Evolutionary conservation across 1,140 invertebrate genomes (phyloP).

Genomic region (Saccostrea glomerata): DNA sequence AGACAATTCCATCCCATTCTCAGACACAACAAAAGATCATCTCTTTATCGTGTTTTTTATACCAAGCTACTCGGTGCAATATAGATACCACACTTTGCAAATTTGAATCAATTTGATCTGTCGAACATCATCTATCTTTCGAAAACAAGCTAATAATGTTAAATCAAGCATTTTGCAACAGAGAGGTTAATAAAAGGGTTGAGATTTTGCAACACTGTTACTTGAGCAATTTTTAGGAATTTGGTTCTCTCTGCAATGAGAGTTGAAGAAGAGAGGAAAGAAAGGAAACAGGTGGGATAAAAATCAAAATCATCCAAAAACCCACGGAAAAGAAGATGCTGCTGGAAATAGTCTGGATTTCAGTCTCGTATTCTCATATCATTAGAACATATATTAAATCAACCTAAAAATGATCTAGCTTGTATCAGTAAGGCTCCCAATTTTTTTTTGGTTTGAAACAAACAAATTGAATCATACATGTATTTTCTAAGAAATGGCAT

Average conservation of each 20-base stretch:
- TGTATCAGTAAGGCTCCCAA: not conserved
- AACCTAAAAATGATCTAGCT: not conserved
- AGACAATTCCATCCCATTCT: not conserved
- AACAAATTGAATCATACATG: not conserved
- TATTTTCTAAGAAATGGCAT: not conserved
- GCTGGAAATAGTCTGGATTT: not conserved
- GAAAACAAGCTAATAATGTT: not conserved
- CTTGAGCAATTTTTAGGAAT: not conserved
- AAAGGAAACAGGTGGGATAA: no score
- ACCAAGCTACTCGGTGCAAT: not conserved
- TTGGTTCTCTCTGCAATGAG: not conserved
- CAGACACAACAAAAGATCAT: conserved; percentile 3
- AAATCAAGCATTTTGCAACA: not conserved
- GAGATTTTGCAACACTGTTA: not conserved
- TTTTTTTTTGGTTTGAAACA: not conserved
- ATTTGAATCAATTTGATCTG: no score
- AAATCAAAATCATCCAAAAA: not conserved
- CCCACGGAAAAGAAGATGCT: not conserved
- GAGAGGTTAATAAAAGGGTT: not conserved
- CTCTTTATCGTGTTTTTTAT: not conserved
- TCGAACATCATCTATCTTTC: not conserved
- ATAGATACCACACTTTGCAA: no score
- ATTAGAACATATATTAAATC: no score
- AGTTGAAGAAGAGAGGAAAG: no score
- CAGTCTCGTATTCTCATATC: no score